Evolutionary conservation across 2,888 invertebrate species (phyloP).

Genomic region (Cephus sareptanus): DNA sequence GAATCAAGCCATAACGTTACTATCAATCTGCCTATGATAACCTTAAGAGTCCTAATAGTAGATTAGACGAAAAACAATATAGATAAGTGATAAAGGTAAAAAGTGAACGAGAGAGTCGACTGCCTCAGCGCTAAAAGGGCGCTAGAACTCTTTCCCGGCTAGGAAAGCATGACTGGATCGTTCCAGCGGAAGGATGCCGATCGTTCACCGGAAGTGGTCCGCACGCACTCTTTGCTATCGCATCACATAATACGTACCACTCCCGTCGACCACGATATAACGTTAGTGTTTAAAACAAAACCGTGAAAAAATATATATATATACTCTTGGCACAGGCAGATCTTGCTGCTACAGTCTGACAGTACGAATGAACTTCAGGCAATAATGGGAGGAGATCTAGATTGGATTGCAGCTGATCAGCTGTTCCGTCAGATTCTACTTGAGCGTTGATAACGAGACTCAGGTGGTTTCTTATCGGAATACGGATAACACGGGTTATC

Average conservation of each 20-base stretch:
- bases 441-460: not conserved
- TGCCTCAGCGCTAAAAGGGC: not conserved
- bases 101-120: not conserved
- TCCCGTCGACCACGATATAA: not conserved
- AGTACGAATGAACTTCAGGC: not conserved
- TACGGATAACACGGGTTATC: not conserved
- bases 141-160: not conserved
- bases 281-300: not conserved
- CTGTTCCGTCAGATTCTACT: not conserved
- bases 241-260: not conserved
- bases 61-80: too few relatives aligned
- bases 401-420: not conserved
- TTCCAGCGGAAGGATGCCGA: slow-evolving; percentile 17
- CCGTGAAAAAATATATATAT: not conserved
- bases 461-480: not conserved
- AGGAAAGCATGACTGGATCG: not conserved
- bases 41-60: too few relatives aligned
- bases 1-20: too few relatives aligned
- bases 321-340: not conserved
- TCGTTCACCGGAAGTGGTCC: slow-evolving; percentile 12
- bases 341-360: not conserved
- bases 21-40: too few relatives aligned
- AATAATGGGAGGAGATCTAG: not conserved
- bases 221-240: slow-evolving; percentile 14
- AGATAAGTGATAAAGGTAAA: too few relatives aligned